Conservation (phyloP, 1,140 invertebrate species). For the Wiebesia pumilae region DNA sequence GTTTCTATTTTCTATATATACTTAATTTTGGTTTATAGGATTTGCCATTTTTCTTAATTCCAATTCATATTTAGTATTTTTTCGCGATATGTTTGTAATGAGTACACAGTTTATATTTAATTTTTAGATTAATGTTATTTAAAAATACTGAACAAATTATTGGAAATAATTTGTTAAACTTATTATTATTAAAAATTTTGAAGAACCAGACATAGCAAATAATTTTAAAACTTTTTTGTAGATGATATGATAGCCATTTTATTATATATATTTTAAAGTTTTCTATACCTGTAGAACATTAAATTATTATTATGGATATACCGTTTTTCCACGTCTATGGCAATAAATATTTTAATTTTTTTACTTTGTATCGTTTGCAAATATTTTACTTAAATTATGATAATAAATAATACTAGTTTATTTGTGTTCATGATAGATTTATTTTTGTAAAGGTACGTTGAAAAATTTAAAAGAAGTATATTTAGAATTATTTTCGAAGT, state of each 20-base stretch:
- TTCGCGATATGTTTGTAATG: not conserved
- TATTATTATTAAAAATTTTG: too few species aligned
- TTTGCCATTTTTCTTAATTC: conserved; percentile 15
- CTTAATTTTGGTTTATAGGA: conserved; percentile 13
- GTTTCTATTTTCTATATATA: not conserved
- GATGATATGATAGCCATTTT: too few species aligned
- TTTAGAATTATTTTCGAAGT: not conserved
- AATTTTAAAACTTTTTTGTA: too few species aligned
- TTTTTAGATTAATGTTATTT: not conserved
- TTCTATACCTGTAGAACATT: conserved; percentile 33
- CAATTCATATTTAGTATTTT: conserved; percentile 9
- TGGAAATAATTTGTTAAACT: not conserved
- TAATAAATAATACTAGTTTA: too few species aligned
- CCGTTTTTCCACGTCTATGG: not conserved
- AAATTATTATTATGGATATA: not conserved
- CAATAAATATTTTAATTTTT: not conserved
- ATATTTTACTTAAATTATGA: too few species aligned
- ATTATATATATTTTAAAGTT: not conserved
- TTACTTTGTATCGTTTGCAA: too few species aligned
- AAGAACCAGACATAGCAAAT: too few species aligned
- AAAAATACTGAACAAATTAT: not conserved
- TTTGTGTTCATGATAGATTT: too few species aligned
- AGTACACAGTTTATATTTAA: not conserved
- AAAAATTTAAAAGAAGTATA: not conserved
- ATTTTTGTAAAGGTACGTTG: not conserved